These are phyloP conservation scores for Sapayoa aenigma DNA, from an alignment of 2,113 vertebrate genomes.

Conservation along the genomic window DNA sequence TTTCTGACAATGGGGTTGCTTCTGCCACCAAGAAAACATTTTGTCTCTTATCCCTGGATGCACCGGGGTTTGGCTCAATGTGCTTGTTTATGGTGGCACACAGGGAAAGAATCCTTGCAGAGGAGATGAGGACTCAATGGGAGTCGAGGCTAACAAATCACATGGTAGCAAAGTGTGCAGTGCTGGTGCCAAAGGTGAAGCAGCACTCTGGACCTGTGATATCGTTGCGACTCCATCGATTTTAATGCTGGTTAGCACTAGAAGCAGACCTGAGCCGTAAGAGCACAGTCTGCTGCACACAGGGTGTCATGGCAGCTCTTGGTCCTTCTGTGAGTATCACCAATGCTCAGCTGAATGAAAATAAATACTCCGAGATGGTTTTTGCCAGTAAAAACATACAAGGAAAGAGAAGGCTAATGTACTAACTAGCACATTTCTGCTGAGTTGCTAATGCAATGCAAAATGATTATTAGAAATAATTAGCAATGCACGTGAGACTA, in stretches of 20 bases:
- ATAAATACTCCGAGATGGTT: background rate
- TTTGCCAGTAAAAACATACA: background rate
- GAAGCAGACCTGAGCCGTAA: background rate
- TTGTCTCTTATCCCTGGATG: background rate
- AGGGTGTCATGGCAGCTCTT: background rate
- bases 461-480: background rate
- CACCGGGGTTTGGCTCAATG: background rate
- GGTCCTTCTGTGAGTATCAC: background rate
- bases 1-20: background rate
- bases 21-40: background rate
- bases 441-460: background rate
- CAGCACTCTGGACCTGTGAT: background rate
- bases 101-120: fast-evolving
- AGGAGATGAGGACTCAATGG: background rate
- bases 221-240: background rate
- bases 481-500: background rate
- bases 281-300: background rate
- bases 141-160: fast-evolving
- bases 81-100: background rate
- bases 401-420: background rate
- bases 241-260: background rate
- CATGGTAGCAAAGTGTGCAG: fast-evolving
- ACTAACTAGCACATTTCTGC: background rate
- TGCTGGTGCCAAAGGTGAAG: background rate
- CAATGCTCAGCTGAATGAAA: background rate